Percentiles rank a stretch among this genome's conserved stretches.
phyloP scores from a whole-genome alignment of 2,888 invertebrate species.

The Xylocampa areola region DNA sequence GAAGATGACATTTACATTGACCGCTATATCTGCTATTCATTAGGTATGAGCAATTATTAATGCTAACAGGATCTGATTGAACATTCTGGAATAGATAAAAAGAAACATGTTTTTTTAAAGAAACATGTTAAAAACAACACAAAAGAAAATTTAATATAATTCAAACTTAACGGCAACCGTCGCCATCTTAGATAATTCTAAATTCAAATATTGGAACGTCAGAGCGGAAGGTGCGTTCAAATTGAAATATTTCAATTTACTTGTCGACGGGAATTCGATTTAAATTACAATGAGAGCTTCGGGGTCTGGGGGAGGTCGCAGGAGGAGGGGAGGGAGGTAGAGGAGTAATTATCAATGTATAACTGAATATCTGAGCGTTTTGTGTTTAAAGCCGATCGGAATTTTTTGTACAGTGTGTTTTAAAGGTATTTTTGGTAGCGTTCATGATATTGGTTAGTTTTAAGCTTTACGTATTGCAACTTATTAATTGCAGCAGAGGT shows the following conservation, averaged over 20 bases:
- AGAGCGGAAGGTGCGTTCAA: conserved; percentile 78
- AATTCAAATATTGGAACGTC: conserved; percentile 75
- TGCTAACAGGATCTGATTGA: too few species aligned
- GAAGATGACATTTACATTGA: too few species aligned
- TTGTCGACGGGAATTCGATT: conserved; percentile 87
- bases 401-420: conserved; percentile 52
- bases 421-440: background rate
- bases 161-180: conserved; percentile 52
- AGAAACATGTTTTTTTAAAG: too few species aligned
- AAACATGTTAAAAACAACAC: too few species aligned
- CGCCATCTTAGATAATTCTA: conserved; percentile 78
- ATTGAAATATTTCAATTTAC: conserved; percentile 89
- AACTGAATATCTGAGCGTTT: conserved; percentile 79
- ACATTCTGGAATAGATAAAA: too few species aligned
- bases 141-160: conserved; percentile 2
- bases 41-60: too few species aligned
- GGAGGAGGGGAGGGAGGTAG: conserved; percentile 33
- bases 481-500: too few species aligned
- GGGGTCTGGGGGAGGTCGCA: conserved; percentile 49
- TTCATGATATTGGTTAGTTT: background rate
- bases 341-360: conserved; percentile 83
- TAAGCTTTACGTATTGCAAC: too few species aligned
- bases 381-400: conserved; percentile 63
- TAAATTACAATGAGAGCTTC: conserved; percentile 86
- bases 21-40: too few species aligned